These are phyloP conservation scores for Calliopum simillimum DNA, from an alignment of 2,888 invertebrate genomes.

Conservation along the genomic window DNA sequence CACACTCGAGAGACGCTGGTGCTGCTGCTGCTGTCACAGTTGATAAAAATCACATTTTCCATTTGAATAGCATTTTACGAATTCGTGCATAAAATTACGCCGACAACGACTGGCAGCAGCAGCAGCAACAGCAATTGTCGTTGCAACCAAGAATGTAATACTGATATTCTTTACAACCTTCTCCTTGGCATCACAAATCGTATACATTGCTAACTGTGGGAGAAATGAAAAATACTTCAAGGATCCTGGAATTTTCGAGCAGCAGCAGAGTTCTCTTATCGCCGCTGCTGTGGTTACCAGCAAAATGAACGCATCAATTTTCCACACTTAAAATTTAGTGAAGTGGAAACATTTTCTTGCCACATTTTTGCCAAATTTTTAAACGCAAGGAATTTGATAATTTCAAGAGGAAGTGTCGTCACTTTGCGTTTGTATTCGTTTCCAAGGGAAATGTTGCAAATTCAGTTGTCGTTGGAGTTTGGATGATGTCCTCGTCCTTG, in stretches of 20 bases:
- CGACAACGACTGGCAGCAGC: not conserved
- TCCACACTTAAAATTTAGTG: slow-evolving; percentile 55
- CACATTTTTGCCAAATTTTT: slow-evolving; percentile 18
- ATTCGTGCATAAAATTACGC: slow-evolving; percentile 65
- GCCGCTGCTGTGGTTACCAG: slow-evolving; percentile 15
- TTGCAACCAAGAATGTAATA: slow-evolving; percentile 33
- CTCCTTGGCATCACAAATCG: slow-evolving; percentile 4
- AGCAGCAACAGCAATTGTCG: slow-evolving; percentile 30
- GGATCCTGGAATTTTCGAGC: slow-evolving; percentile 10
- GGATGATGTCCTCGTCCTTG: not conserved
- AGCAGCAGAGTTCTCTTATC: not conserved
- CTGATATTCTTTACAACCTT: slow-evolving; percentile 5
- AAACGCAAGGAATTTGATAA: not conserved
- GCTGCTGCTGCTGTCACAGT: slow-evolving; percentile 58
- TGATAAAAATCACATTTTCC: slow-evolving; percentile 66
- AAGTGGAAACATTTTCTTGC: slow-evolving; percentile 59
- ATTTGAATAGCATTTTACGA: slow-evolving; percentile 65
- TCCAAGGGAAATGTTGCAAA: too few relatives aligned
- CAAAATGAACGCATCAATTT: slow-evolving; percentile 35
- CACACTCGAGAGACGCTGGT: too few relatives aligned
- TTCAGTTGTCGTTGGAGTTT: not conserved
- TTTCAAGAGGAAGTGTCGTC: not conserved
- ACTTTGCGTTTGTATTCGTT: not conserved
- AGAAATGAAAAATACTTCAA: not conserved
- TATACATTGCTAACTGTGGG: slow-evolving; percentile 16